phyloP scores from a whole-genome alignment of 2,888 invertebrate genomes.

The Drosophila robusta region DNA sequence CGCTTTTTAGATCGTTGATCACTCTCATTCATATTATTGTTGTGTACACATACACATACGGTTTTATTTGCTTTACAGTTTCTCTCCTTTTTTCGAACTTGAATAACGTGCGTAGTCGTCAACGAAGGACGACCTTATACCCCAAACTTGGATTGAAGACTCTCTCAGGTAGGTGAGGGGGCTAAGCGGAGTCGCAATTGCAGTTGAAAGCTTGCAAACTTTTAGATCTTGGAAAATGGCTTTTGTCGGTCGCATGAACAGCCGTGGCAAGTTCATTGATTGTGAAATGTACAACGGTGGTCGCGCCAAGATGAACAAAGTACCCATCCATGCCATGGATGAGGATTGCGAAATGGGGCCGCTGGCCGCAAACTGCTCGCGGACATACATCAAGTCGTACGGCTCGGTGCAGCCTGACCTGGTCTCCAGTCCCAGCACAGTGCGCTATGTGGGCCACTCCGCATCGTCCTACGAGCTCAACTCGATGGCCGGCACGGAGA shows the following conservation, averaged over 20 bases:
- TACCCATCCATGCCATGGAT: not conserved
- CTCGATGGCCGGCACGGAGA: slow-evolving; percentile 59
- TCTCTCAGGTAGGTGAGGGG: not conserved
- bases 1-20: too few relatives aligned
- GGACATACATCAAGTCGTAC: slow-evolving; percentile 63
- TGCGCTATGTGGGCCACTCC: slow-evolving; percentile 62
- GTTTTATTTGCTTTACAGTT: slow-evolving; percentile 55
- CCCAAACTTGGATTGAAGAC: slow-evolving; percentile 7
- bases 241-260: slow-evolving; percentile 63
- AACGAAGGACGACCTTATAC: slow-evolving; percentile 6
- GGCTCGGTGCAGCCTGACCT: slow-evolving; percentile 9
- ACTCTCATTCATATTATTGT: slow-evolving; percentile 54
- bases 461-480: slow-evolving; percentile 49
- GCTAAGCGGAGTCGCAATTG: too few relatives aligned
- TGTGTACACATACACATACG: slow-evolving; percentile 41
- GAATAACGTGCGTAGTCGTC: slow-evolving; percentile 15
- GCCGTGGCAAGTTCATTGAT: slow-evolving; percentile 36
- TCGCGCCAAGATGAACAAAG: slow-evolving; percentile 6
- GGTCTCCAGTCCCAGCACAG: slow-evolving; percentile 24
- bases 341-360: not conserved
- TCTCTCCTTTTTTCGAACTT: slow-evolving; percentile 31
- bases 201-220: not conserved
- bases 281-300: slow-evolving; percentile 19
- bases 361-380: slow-evolving; percentile 21
- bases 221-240: slow-evolving; percentile 45